Evolutionary conservation across 2,113 vertebrate species (phyloP), one percentile per base, ranked within the genome.

Genomic region (Mastomys coucha): DNA sequence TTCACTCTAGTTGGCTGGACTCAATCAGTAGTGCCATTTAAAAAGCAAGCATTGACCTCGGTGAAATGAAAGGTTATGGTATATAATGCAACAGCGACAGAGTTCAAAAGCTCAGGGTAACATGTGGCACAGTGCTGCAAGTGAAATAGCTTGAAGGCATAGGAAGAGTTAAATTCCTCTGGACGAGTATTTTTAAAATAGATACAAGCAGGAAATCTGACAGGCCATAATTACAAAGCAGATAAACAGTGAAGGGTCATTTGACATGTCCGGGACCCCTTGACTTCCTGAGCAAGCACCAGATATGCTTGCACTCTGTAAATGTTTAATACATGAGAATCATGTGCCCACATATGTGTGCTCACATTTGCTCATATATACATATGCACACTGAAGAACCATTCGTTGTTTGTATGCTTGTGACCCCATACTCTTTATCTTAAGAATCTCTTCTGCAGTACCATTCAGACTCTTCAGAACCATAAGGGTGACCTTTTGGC

Each of bases 181-280:
- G 45, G 45, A 45, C 5, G 45, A 45, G 45, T 98, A 98, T 98
- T 98, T 98, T 98, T 97, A 98, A 97, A 97, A 42, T 49, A 96
- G 93, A 91, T 53, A 81, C 42, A 53, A 98, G 78, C 98, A 96
- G 81, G 96, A 98, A 85, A 87, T 86, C 96, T 98, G 97, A 76
- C 96, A 96, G 96, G 93, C 96, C 89, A 70, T 98, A 98, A 98
- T 98, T 98, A 96, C 93, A 96, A 97, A 96, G 97, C 89, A 98
- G 97, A 98, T 97, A 97, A 98, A 97, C 94, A 93, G 88, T 96
- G 94, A 97, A 67, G 92, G 98, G 96, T 95, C 97, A 98, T 97
- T 97, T 97, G 96, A 96, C 97, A 91, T 96, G 98, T 97, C 92
- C 56, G 89, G 84, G 63, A 93, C 82, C 98, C 98, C 97, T 89